Percentiles rank a stretch among this genome's conserved stretches.
Conservation (phyloP, 2,888 invertebrate genomes). For the Cheilosia soror region DNA sequence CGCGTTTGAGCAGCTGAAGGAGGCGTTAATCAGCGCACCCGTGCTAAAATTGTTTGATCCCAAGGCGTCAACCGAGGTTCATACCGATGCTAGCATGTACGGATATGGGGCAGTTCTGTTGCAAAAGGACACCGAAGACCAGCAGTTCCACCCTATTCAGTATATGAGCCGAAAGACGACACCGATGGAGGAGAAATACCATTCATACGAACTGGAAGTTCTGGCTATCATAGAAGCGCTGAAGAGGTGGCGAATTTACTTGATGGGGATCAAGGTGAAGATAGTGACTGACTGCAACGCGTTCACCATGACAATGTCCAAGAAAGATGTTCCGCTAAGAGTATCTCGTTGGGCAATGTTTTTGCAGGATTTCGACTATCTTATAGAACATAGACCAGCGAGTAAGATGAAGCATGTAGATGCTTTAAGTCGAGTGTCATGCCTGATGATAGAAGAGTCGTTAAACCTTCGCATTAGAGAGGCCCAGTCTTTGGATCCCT, state of each 20-base stretch:
- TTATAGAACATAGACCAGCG: slow-evolving; percentile 28
- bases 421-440: slow-evolving; percentile 9
- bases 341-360: slow-evolving; percentile 44
- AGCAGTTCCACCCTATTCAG: slow-evolving; percentile 53
- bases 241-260: slow-evolving; percentile 38
- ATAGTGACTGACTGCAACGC: slow-evolving; percentile 75
- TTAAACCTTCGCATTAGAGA: slow-evolving; percentile 35
- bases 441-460: slow-evolving; percentile 25
- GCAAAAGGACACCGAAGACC: slow-evolving; percentile 65
- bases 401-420: slow-evolving; percentile 41
- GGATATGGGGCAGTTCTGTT: slow-evolving; percentile 66
- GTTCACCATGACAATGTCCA: slow-evolving; percentile 53
- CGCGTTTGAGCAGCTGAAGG: slow-evolving; percentile 65
- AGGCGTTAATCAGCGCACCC: slow-evolving; percentile 9
- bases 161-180: slow-evolving; percentile 72
- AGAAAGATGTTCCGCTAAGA: slow-evolving; percentile 15
- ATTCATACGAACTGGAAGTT: slow-evolving; percentile 16
- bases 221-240: no score
- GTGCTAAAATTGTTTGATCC: slow-evolving; percentile 49
- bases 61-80: slow-evolving; percentile 47
- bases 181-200: slow-evolving; percentile 70
- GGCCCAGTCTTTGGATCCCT: slow-evolving; percentile 17
- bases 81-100: slow-evolving; percentile 53
- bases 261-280: slow-evolving; percentile 60
- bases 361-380: slow-evolving; percentile 40